Evolutionary conservation across 37 sponge, comb jelly and placozoan species (phyloP), one percentile per base, ranked within the genome.

Genomic region (Mnemiopsis leidyi): DNA sequence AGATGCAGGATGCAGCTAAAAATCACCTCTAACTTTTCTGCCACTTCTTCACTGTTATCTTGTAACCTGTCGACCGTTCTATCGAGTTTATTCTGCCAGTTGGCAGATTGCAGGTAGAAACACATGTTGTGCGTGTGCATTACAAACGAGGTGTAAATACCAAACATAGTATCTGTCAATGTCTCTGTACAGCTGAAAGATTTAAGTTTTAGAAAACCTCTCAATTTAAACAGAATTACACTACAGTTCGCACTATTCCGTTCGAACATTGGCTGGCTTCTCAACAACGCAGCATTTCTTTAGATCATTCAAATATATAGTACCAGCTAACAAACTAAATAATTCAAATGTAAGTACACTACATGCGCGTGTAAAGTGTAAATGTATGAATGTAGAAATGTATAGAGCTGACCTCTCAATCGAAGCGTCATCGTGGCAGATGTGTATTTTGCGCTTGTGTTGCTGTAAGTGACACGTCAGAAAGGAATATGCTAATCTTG

Each of bases 91-190:
- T 32, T 35, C 37, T 79, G 82, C 82, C 82, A 79, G 82, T 32
- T 35, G 82, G 36, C 9, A 2, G 82, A 79, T 33, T 79, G 82
- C 31, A 79, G 82, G 82, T 79, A 79, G 82, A 79, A 79, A 21
- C 82, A 79, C 82, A 79, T 79, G 82, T 79, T 79, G 36, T 79
- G 82, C 9, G 82, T 79, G 29, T 79, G 82, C 82, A 79, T 79
- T 1, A 79, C 82, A 32, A 79, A 79, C 36, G 37, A 36, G 5
- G 37, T 79, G 37, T 79, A 79, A 7, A 79, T 79, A 2, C 2
- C 82, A 32, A 79, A 79, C 82, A 79, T 79, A 7, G 82, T 79
- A 36, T 79, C 82, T 20, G 82, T 32, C 37, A 79, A 36, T 5
- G 82, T 36, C 29, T 35, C 36, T 5, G 82, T 79, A 23, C 82